These are phyloP conservation scores for Eupeodes latifasciatus DNA, from an alignment of 2,888 invertebrate species.

Conservation along the genomic window DNA sequence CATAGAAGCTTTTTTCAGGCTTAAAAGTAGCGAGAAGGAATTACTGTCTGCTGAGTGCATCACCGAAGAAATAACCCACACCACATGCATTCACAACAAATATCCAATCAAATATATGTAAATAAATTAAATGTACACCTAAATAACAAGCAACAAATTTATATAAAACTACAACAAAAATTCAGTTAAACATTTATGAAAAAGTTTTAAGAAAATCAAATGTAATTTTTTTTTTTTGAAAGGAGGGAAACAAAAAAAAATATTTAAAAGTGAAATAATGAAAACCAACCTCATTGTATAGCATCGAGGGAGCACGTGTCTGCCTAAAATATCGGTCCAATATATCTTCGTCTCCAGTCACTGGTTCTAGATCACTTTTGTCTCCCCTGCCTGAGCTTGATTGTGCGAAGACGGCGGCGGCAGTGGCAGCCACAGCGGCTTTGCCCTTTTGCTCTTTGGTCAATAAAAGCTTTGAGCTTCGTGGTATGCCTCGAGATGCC, in stretches of 20 bases:
- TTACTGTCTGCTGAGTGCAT: background rate
- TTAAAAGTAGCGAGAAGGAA: too few relatives aligned
- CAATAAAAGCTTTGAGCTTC: constrained; percentile 49
- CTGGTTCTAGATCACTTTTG: constrained; percentile 39
- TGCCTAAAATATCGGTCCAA: constrained; percentile 64
- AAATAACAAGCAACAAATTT: background rate
- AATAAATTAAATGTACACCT: background rate
- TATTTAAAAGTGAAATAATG: constrained; percentile 53
- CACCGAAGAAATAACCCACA: background rate
- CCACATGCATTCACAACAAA: constrained; percentile 7
- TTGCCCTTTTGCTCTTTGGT: constrained; percentile 51
- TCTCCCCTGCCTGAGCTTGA: constrained; percentile 24
- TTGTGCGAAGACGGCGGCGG: background rate
- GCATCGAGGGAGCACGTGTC: constrained; percentile 47
- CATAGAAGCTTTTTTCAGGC: too few relatives aligned
- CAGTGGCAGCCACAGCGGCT: background rate
- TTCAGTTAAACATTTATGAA: background rate
- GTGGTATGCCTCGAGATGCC: constrained; percentile 42
- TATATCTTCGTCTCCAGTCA: constrained; percentile 35
- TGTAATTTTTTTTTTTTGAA: background rate
- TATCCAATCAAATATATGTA: background rate
- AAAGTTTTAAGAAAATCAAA: background rate
- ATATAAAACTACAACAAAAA: background rate
- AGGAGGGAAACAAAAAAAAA: constrained; percentile 20
- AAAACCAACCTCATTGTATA: constrained; percentile 72